Evolutionary conservation across 2,113 vertebrate genomes (phyloP), one percentile per base, ranked within the genome.

Genomic region (Anolis sagrei): DNA sequence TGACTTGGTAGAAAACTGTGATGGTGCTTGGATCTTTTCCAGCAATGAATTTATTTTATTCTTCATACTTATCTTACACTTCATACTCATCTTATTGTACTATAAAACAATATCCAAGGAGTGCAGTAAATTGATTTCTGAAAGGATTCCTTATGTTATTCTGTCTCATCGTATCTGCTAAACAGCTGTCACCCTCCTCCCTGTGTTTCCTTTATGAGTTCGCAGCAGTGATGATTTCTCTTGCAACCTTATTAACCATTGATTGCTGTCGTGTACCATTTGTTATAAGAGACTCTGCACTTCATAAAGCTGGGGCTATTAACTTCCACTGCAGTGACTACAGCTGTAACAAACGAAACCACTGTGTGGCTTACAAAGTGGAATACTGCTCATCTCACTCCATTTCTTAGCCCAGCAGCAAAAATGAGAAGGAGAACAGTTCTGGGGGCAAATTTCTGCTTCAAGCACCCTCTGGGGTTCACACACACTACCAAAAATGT

Each of bases 221-320:
- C 7, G 36, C 83, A 61, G 6, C 0, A 0, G 76, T 39, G 74
- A 36, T 21, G 23, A 0, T 76, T 88, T 86, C 51, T 89, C 81
- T 74, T 78, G 61, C 0, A 0, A 61, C 4, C 27, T 7, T 1
- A 0, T 23, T 78, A 66, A 81, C 27, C n/a, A 34, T 48, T 32
- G 7, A 74, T 61, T 75, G 69, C 81, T 29, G 48, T 73, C 44
- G 79, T 87, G 72, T 70, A 79, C n/a, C 48, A 80, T 79, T 88
- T 77, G 39, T 7, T 36, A 44, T 16, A 36, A 21, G 29, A 77
- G 64, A 48, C 9, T 29, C 54, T 44, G 19, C 25, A 75, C 72
- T 62, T 61, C 49, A 73, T 82, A 72, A 82, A 39, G 48, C 13
- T 25, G 29, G 34, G 58, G 10, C 25, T 49, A 29, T 76, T 64